Conservation (phyloP, 2,113 vertebrate genomes). For the Spea bombifrons region DNA sequence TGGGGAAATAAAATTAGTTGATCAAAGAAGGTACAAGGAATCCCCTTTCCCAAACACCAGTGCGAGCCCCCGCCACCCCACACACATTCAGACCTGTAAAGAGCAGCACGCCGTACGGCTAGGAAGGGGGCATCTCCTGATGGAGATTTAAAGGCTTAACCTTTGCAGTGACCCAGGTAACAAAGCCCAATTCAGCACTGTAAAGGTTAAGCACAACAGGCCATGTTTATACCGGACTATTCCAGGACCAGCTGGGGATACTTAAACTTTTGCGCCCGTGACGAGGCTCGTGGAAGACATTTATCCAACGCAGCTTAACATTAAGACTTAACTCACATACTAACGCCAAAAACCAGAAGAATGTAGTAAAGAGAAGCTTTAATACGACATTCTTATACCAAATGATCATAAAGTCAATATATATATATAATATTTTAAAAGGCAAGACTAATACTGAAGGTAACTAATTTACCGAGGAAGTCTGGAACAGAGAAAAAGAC, state of each 20-base stretch:
- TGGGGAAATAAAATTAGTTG: slow-evolving; percentile 77
- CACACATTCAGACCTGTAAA: slow-evolving; percentile 76
- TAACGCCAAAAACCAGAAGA: no score
- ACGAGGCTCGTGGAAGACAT: no score
- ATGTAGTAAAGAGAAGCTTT: no score
- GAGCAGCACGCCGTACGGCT: slow-evolving; percentile 60
- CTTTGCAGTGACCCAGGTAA: slow-evolving; percentile 51
- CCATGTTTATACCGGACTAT: slow-evolving; percentile 70
- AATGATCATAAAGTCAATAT: no score
- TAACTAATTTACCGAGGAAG: no score
- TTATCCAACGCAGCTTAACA: no score
- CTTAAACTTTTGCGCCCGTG: no score
- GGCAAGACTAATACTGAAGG: no score
- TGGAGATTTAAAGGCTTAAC: slow-evolving; percentile 29
- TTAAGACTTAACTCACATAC: no score
- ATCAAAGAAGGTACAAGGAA: slow-evolving; percentile 62
- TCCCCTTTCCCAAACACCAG: slow-evolving; percentile 68
- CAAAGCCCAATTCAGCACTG: not conserved
- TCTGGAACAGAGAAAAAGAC: no score
- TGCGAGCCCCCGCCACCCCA: slow-evolving; percentile 27
- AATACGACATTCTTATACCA: no score
- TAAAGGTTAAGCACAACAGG: slow-evolving; percentile 59
- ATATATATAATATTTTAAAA: no score
- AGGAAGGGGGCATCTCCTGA: not conserved
- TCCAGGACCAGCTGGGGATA: not conserved